Conservation (phyloP, 2,797 vertebrate genomes). For the Eremophila alpestris region DNA sequence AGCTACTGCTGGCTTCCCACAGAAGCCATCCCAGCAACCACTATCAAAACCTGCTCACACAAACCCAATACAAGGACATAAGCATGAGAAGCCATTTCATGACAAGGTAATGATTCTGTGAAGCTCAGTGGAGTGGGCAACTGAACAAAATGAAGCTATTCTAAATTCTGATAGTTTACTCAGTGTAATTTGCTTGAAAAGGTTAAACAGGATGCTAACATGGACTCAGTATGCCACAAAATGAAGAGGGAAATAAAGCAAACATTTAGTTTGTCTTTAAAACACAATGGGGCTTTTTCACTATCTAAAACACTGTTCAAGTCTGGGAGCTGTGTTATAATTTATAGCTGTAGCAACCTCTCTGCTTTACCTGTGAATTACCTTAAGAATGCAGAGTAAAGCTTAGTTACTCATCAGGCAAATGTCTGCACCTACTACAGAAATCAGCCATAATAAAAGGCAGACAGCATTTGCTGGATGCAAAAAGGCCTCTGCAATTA, state of each 20-base stretch:
- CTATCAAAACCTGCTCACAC: neutral
- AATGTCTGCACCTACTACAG: neutral
- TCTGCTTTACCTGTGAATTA: neutral
- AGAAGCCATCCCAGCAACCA: neutral
- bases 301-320: neutral
- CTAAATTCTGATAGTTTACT: neutral
- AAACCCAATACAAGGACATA: neutral
- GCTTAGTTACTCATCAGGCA: neutral
- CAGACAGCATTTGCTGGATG: neutral
- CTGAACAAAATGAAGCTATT: neutral
- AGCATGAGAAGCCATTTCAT: neutral
- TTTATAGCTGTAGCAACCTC: neutral
- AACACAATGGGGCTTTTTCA: neutral
- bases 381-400: neutral
- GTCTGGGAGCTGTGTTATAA: neutral
- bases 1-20: neutral
- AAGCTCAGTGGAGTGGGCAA: neutral
- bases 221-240: neutral
- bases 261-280: neutral
- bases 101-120: neutral
- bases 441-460: constrained; percentile 9
- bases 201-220: neutral
- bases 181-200: neutral
- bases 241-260: neutral
- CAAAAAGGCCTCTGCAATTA: constrained; percentile 33